Evolutionary conservation across 2,888 invertebrate genomes (phyloP).

Genomic region (Xanthorhoe designata): DNA sequence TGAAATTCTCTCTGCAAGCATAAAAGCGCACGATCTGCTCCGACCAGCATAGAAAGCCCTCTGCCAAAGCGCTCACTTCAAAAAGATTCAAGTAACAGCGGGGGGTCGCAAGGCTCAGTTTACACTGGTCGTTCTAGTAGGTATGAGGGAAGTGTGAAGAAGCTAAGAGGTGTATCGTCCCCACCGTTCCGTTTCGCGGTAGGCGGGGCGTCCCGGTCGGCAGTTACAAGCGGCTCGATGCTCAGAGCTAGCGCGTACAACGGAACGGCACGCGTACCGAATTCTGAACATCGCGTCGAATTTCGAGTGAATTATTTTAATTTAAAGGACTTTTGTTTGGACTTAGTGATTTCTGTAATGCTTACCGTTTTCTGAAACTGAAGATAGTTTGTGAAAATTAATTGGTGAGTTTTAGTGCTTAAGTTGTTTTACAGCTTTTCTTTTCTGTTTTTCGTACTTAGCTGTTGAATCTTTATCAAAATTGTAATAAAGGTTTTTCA

Average conservation of each 20-base stretch:
- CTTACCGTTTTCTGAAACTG: conserved; percentile 18
- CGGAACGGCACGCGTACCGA: conserved; percentile 63
- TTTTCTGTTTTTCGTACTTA: not conserved
- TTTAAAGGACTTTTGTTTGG: conserved; percentile 15
- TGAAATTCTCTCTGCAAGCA: conserved; percentile 45
- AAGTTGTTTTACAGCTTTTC: not conserved
- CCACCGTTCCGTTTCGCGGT: conserved; percentile 71
- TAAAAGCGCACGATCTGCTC: conserved; percentile 51
- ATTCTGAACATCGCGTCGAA: conserved; percentile 53
- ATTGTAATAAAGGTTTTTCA: not conserved
- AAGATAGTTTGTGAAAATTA: conserved; percentile 24
- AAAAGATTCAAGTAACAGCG: conserved; percentile 32
- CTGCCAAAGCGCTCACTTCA: conserved; percentile 34
- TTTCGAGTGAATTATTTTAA: conserved; percentile 49
- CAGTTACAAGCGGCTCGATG: conserved; percentile 75
- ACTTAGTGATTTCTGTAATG: conserved; percentile 29
- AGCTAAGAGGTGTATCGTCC: conserved; percentile 81
- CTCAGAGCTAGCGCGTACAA: conserved; percentile 73
- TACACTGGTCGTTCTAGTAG: conserved; percentile 64
- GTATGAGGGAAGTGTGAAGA: conserved; percentile 77
- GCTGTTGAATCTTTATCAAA: not conserved
- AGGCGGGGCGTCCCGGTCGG: conserved; percentile 74
- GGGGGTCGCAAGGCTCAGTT: conserved; percentile 58
- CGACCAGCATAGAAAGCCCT: conserved; percentile 57
- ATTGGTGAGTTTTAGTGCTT: conserved; percentile 26